Conservation (phyloP, 2,113 vertebrate species). For the Chionodraco myersi region DNA sequence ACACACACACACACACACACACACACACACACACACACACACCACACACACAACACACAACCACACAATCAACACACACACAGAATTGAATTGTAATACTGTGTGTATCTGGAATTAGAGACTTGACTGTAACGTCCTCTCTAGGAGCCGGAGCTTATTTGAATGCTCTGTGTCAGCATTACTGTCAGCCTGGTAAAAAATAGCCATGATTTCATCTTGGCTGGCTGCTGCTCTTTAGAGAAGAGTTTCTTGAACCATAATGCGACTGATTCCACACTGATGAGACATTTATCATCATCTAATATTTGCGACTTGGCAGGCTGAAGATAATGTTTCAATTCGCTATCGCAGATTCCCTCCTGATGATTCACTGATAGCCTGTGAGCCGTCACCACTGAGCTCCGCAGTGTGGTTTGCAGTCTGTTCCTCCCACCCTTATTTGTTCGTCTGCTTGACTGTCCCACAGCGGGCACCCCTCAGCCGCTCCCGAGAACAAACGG, state of each 20-base stretch:
- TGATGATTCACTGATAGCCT: neutral
- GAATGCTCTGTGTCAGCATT: constrained; percentile 36
- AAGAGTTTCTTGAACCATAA: constrained; percentile 30
- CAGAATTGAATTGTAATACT: constrained; percentile 31
- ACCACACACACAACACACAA: too few species aligned
- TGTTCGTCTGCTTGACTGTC: constrained; percentile 55
- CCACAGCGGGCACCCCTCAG: constrained; percentile 46
- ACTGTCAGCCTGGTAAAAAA: constrained; percentile 14
- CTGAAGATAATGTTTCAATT: neutral
- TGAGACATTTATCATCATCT: constrained; percentile 16
- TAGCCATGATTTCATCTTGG: constrained; percentile 33
- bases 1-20: too few species aligned
- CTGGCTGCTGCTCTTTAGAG: constrained; percentile 9
- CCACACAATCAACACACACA: too few species aligned
- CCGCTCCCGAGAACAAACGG: constrained; percentile 61
- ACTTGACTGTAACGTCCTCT: neutral
- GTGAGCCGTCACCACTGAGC: constrained; percentile 13
- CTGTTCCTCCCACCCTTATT: constrained; percentile 24
- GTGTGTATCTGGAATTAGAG: constrained; percentile 26
- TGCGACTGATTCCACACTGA: constrained; percentile 1
- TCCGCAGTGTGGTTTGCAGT: constrained; percentile 51
- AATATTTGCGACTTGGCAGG: constrained; percentile 28
- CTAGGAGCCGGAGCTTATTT: constrained; percentile 2
- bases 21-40: too few species aligned
- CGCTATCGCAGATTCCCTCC: neutral